Evolutionary conservation across 2,888 invertebrate species (phyloP), one percentile per base, ranked within the genome.

Genomic region (Harpalus rufipes): DNA sequence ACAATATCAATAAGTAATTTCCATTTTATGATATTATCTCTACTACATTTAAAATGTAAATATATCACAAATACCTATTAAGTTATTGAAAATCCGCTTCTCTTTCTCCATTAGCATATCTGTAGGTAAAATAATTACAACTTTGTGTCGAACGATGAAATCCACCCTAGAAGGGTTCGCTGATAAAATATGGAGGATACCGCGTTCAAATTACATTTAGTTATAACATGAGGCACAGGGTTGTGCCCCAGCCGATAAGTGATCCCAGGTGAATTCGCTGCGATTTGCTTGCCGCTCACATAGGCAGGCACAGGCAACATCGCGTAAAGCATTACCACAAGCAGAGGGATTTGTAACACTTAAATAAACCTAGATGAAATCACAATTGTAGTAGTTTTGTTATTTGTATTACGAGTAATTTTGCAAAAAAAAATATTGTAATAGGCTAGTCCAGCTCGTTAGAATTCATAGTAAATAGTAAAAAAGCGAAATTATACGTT

Each of bases 211-310:
- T 68, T 68, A 68, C 68, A 68, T 68, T 68, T 68, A 68, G 32
- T 68, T 68, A 68, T 68, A 68, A 68, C 68, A 14, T 12, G 59
- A 51, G 12, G n/a, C 44, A 12, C 39, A 51, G 56, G 74, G 74
- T 41, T 59, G 44, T 14, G 14, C 59, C 59, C 16, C 16, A 16
- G 14, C 59, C 59, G 56, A 74, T 74, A 74, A 74, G 74, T 51
- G 74, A 56, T 51, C 74, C 74, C 74, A 51, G 44, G 74, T 74
- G 74, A 74, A 18, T 74, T 51, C 12, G 3, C 51, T 56, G 56
- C 74, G 56, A 74, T 74, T 74, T 74, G 74, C 56, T 68, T 25
- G 5, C 68, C 25, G 32, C 68, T 68, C 68, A 68, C 68, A 68
- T 39, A 32, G 68, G 68, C 14, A 32, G 8, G 39, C 68, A 68